phyloP scores from a whole-genome alignment of 2,113 vertebrate genomes.

The Prolemur simus region DNA sequence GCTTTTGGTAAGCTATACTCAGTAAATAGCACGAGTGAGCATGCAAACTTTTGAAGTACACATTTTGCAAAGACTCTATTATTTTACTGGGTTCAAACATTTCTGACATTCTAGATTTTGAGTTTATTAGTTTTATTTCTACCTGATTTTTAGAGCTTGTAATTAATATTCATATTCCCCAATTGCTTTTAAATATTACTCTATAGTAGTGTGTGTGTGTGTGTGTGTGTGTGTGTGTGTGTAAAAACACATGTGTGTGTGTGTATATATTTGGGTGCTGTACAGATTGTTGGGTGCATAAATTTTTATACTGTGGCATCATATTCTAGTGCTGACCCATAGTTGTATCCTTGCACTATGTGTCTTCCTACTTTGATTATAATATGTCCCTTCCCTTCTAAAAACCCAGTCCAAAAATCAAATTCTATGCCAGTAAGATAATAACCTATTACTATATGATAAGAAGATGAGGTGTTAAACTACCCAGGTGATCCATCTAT shows the following conservation, averaged over 20 bases:
- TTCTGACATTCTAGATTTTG: background rate
- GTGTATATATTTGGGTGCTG: background rate
- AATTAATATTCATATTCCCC: background rate
- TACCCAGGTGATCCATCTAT: background rate
- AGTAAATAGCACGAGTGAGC: background rate
- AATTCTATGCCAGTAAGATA: background rate
- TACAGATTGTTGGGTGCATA: background rate
- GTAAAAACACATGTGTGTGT: background rate
- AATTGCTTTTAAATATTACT: background rate
- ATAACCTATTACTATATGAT: background rate
- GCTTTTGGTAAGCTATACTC: background rate
- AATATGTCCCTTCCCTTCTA: background rate
- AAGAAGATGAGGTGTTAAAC: background rate
- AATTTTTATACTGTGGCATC: background rate
- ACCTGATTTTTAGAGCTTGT: background rate
- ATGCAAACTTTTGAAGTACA: background rate
- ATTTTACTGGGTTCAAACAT: background rate
- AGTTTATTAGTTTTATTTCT: constrained; percentile 16
- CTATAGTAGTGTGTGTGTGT: background rate
- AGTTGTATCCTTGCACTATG: background rate
- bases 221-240: background rate
- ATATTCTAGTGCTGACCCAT: background rate
- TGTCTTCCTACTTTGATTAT: background rate
- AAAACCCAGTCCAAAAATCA: background rate
- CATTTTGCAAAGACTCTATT: background rate